Base-by-base conservation (phyloP, 2,797 vertebrate genomes). In the Coilia nasus region DNA sequence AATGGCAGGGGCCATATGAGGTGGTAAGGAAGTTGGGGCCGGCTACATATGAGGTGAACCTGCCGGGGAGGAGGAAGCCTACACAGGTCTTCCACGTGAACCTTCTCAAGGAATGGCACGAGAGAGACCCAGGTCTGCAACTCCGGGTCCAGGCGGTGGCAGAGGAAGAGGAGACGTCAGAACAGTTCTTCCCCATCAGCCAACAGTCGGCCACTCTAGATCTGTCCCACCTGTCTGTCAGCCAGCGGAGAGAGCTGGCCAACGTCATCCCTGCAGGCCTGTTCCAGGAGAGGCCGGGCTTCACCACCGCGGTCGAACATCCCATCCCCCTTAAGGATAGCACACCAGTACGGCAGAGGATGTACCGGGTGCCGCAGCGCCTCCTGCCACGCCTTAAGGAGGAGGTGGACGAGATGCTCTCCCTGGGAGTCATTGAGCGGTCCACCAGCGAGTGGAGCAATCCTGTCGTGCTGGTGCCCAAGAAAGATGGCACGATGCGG, bases 401-500 rank as follows among this genome's bases (percentile, higher is more conserved):
- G 2, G 64, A 89, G 11, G 31, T 90, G 0, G n/a, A 87, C 1
- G 35, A 59, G 2, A 88, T 89, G 86, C 12, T 81, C n/a, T n/a
- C n/a, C n/a, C n/a, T n/a, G n/a, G n/a, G n/a, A n/a, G n/a, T n/a
- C n/a, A n/a, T n/a, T n/a, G n/a, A 31, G 83, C 82, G 47, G 6
- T 89, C 85, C 0, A 62, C 17, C 0, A 88, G 87, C n/a, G 19
- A 87, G 25, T 86, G 87, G 85, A 86, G 86, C 15, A 85, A 62
- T 21, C 87, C 85, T 2, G 19, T 89, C 1, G 80, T 88, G 0
- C 46, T 91, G 12, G 81, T 90, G 0, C 82, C 59, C 0, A 88
- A 88, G 54, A 89, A 86, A 19, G 82, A 84, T 84, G 85, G 44
- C 2, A 56, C 21, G 7, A 21, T 86, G 0, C 21, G n/a, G n/a